phyloP scores from a whole-genome alignment of 2,888 invertebrate species.

The Psylliodes chrysocephalus region DNA sequence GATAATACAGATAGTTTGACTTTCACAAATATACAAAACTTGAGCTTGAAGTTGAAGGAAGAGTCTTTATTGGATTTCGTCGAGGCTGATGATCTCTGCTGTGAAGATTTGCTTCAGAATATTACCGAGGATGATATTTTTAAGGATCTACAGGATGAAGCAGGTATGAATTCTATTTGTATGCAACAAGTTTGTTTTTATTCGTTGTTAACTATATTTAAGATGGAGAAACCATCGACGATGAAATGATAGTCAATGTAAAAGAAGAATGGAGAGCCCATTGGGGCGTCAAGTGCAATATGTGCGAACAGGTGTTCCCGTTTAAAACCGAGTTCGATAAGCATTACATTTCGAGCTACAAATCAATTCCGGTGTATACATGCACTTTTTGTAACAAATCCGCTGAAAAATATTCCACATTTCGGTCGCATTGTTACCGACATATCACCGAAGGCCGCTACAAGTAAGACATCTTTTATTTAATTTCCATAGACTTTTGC shows the following conservation, averaged over 20 bases:
- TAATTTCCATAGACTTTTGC: not conserved
- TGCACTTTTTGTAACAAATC: slow-evolving; percentile 70
- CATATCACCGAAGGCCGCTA: slow-evolving; percentile 69
- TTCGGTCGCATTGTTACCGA: slow-evolving; percentile 69
- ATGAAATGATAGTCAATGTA: slow-evolving; percentile 65
- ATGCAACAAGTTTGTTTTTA: not conserved
- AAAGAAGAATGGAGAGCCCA: slow-evolving; percentile 62
- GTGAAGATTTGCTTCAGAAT: slow-evolving; percentile 52
- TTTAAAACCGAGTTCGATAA: slow-evolving; percentile 67
- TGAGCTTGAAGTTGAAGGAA: slow-evolving; percentile 36
- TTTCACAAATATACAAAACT: slow-evolving; percentile 39
- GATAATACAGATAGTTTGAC: slow-evolving; percentile 48
- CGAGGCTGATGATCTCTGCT: slow-evolving; percentile 39
- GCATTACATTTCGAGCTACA: slow-evolving; percentile 64
- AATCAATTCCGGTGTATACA: slow-evolving; percentile 66
- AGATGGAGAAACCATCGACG: slow-evolving; percentile 57
- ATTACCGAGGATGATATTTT: slow-evolving; percentile 60
- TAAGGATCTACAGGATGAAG: slow-evolving; percentile 58
- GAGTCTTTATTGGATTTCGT: slow-evolving; percentile 36
- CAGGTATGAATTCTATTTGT: slow-evolving; percentile 48
- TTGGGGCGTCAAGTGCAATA: slow-evolving; percentile 69
- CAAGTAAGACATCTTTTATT: slow-evolving; percentile 65
- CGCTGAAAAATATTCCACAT: slow-evolving; percentile 67
- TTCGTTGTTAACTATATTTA: slow-evolving; percentile 25
- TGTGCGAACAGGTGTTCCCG: slow-evolving; percentile 67